phyloP scores from a whole-genome alignment of 2,797 vertebrate genomes.

The Cyclura pinguis region DNA sequence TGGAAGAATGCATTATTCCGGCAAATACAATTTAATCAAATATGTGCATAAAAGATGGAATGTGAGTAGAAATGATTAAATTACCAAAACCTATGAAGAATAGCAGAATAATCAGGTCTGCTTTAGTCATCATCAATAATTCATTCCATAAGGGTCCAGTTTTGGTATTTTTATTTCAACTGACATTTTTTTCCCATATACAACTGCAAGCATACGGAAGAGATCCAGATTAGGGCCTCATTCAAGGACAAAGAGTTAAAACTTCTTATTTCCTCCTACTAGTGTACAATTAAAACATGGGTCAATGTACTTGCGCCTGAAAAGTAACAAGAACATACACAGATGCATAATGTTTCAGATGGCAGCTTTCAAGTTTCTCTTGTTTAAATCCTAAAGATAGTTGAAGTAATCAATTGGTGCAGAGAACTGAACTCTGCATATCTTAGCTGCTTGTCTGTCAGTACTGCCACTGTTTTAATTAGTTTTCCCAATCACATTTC shows the following conservation, averaged over 20 bases:
- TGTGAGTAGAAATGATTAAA: constrained; percentile 16
- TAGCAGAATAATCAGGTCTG: constrained; percentile 25
- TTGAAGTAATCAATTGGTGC: background rate
- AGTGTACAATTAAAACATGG: background rate
- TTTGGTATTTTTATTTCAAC: constrained; percentile 14
- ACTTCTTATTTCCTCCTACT: background rate
- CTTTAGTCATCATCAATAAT: background rate
- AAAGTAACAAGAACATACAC: background rate
- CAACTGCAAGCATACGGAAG: background rate
- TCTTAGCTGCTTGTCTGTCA: background rate
- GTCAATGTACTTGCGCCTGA: background rate
- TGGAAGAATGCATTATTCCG: constrained; percentile 50
- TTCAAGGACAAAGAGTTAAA: background rate
- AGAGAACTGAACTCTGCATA: background rate
- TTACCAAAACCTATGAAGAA: constrained; percentile 31
- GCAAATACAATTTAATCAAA: constrained; percentile 20
- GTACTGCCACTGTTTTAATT: constrained; percentile 23
- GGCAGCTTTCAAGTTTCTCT: background rate
- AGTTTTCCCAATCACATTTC: constrained; percentile 29
- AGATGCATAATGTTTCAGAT: background rate
- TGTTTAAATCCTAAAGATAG: background rate
- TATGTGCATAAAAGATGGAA: constrained; percentile 22
- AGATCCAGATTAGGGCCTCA: background rate
- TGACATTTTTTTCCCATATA: background rate
- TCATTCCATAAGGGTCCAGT: background rate